Evolutionary conservation across 1,140 invertebrate species (phyloP).

Genomic region (Drosophila orena): DNA sequence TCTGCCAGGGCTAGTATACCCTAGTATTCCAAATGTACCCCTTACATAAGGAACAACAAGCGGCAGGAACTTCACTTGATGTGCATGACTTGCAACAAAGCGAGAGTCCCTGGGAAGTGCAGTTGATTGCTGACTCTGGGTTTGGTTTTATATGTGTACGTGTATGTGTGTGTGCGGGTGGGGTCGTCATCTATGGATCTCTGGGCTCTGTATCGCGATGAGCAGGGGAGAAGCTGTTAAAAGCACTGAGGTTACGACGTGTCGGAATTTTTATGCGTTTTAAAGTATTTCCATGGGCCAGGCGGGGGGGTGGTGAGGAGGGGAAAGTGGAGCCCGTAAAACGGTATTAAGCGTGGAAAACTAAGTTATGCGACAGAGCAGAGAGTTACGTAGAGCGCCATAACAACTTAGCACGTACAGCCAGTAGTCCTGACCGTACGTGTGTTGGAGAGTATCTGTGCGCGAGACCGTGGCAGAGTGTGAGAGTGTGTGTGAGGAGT

Average conservation of each 20-base stretch:
- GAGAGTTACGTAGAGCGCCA: conserved; percentile 70
- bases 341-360: conserved; percentile 80
- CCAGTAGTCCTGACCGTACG: conserved; percentile 36
- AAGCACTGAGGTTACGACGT: conserved; percentile 79
- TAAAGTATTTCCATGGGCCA: conserved; percentile 72
- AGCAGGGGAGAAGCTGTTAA: conserved; percentile 54
- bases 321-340: conserved; percentile 54
- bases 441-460: conserved; percentile 7
- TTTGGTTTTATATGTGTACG: neutral
- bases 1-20: conserved; percentile 2
- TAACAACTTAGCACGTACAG: conserved; percentile 58
- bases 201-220: conserved; percentile 24
- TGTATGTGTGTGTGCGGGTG: neutral
- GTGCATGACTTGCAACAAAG: conserved; percentile 81
- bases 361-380: conserved; percentile 74
- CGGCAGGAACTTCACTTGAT: conserved; percentile 63
- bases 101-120: conserved; percentile 45
- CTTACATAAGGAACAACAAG: conserved; percentile 27
- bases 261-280: conserved; percentile 82
- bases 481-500: neutral
- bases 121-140: conserved; percentile 75
- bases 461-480: neutral
- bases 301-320: neutral
- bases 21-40: neutral
- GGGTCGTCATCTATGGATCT: conserved; percentile 2